phyloP scores from a whole-genome alignment of 2,113 vertebrate species.

The Myiopsitta monachus region DNA sequence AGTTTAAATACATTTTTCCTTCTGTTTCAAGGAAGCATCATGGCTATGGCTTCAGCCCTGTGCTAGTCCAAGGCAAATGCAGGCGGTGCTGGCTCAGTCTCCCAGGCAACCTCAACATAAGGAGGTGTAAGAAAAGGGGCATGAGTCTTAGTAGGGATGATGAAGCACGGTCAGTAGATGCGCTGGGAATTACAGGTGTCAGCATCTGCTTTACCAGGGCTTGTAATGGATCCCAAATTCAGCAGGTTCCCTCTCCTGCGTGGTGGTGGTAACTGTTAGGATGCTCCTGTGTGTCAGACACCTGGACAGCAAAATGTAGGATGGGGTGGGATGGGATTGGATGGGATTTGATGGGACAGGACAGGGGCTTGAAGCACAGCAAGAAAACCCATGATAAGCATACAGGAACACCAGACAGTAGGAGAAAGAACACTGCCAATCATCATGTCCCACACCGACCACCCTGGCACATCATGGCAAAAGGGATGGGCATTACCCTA shows the following conservation, averaged over 20 bases:
- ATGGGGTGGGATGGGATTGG: background rate
- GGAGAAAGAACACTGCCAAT: background rate
- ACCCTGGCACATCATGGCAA: fast-evolving
- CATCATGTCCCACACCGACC: fast-evolving
- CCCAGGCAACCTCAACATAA: background rate
- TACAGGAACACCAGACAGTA: background rate
- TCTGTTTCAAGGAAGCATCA: background rate
- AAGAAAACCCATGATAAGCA: background rate
- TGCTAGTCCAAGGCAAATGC: background rate
- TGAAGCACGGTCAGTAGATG: background rate
- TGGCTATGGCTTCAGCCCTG: fast-evolving
- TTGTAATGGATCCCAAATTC: background rate
- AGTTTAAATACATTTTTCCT: background rate
- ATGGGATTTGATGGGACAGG: background rate
- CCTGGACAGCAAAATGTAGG: background rate
- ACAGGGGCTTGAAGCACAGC: background rate
- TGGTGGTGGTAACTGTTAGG: background rate
- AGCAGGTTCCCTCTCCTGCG: background rate
- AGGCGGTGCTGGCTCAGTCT: background rate
- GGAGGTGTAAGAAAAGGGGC: background rate
- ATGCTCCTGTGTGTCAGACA: background rate
- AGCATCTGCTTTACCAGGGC: fast-evolving
- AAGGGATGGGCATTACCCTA: background rate
- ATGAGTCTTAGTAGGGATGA: background rate
- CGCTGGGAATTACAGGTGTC: background rate